These are phyloP conservation scores for Lepidothrix coronata DNA, from an alignment of 2,113 vertebrate genomes.

Conservation along the genomic window DNA sequence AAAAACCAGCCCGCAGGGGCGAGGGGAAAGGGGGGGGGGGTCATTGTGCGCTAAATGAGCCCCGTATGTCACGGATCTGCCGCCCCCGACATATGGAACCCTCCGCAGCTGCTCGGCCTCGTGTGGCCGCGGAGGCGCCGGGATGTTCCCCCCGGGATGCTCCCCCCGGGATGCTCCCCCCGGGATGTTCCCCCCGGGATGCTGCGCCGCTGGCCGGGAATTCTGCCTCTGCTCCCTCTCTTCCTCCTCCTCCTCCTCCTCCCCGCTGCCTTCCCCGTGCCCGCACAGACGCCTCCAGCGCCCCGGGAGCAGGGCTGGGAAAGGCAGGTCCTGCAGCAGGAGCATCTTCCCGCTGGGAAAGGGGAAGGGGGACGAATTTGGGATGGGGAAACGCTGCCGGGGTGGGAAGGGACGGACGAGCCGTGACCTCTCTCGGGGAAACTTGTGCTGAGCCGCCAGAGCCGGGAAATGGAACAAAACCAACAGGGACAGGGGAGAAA, in stretches of 20 bases:
- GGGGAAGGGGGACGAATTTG: not conserved
- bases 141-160: not conserved
- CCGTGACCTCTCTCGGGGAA: not conserved
- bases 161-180: too few species aligned
- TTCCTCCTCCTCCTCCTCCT: not conserved
- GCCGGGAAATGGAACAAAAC: not conserved
- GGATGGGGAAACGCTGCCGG: not conserved
- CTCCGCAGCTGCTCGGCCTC: conserved; percentile 48
- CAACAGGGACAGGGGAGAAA: not conserved
- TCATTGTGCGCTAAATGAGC: conserved; percentile 26
- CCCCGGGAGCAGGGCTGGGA: not conserved
- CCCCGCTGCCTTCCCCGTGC: not conserved
- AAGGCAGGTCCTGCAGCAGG: not conserved
- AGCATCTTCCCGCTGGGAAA: not conserved
- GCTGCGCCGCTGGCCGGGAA: not conserved
- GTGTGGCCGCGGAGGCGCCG: not conserved
- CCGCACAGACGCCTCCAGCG: not conserved
- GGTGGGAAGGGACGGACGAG: not conserved
- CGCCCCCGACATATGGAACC: conserved; percentile 53
- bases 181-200: not conserved
- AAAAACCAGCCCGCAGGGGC: not conserved
- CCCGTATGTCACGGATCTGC: conserved; percentile 51
- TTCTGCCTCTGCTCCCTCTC: not conserved
- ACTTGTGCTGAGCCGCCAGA: not conserved
- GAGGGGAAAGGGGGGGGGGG: not conserved